Evolutionary conservation across 1,140 invertebrate genomes (phyloP).

Genomic region (Carcinoscorpius rotundicauda): DNA sequence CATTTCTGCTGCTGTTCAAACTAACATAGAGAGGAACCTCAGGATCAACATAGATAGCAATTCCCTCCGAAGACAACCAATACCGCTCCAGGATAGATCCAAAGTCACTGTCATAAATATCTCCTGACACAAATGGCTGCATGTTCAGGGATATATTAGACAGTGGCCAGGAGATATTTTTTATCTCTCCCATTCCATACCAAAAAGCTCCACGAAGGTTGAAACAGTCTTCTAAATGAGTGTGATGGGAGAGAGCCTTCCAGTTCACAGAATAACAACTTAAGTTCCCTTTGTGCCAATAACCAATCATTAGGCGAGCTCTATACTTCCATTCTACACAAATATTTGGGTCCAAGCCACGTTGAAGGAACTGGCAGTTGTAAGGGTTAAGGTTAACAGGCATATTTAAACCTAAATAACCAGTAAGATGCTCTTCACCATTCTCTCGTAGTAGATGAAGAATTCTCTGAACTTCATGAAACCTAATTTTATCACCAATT

Average conservation of each 20-base stretch:
- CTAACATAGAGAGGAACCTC: slow-evolving; percentile 58
- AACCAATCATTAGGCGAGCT: slow-evolving; percentile 22
- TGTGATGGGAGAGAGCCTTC: slow-evolving; percentile 46
- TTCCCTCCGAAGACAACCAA: slow-evolving; percentile 70
- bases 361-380: slow-evolving; percentile 14
- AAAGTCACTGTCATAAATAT: slow-evolving; percentile 40
- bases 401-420: slow-evolving; percentile 18
- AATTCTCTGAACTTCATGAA: slow-evolving; percentile 14
- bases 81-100: slow-evolving; percentile 66
- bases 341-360: slow-evolving; percentile 13
- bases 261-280: slow-evolving; percentile 67
- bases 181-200: slow-evolving; percentile 54
- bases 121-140: slow-evolving; percentile 66
- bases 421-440: slow-evolving; percentile 18
- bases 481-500: slow-evolving; percentile 17
- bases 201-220: slow-evolving; percentile 41
- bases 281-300: slow-evolving; percentile 15
- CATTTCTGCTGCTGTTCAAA: slow-evolving; percentile 15
- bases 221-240: slow-evolving; percentile 64
- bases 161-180: slow-evolving; percentile 62
- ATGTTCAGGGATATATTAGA: slow-evolving; percentile 54
- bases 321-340: slow-evolving; percentile 26
- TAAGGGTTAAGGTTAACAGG: slow-evolving; percentile 21
- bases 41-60: slow-evolving; percentile 59
- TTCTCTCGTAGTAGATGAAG: slow-evolving; percentile 18